phyloP scores from a whole-genome alignment of 2,888 invertebrate genomes.

The Pogonocherus hispidulus region DNA sequence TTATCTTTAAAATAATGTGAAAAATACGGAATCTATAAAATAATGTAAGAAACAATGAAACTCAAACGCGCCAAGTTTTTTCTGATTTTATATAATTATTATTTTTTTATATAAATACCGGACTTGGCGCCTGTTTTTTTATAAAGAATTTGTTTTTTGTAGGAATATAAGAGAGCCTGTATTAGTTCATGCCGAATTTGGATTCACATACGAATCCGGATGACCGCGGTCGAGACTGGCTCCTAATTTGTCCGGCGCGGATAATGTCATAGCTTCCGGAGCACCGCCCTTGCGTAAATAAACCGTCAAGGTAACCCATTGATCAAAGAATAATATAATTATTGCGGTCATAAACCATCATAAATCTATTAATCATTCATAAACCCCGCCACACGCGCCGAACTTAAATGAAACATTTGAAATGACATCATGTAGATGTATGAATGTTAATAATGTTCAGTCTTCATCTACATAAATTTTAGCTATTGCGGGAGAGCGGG shows the following conservation, averaged over 20 bases:
- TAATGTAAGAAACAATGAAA: too few relatives aligned
- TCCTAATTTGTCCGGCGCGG: slow-evolving; percentile 49
- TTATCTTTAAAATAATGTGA: too few relatives aligned
- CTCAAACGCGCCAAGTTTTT: too few relatives aligned
- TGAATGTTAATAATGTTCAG: not conserved
- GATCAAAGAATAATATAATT: slow-evolving; percentile 42
- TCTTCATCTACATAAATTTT: not conserved
- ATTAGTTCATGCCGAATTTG: too few relatives aligned
- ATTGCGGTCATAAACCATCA: slow-evolving; percentile 28
- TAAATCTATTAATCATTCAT: slow-evolving; percentile 15
- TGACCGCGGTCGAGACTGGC: slow-evolving; percentile 44
- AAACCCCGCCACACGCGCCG: not conserved
- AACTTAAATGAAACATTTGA: not conserved
- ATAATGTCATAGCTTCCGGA: slow-evolving; percentile 53
- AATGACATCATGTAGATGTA: not conserved
- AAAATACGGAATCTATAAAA: too few relatives aligned
- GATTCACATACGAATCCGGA: slow-evolving; percentile 40
- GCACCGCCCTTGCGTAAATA: slow-evolving; percentile 46
- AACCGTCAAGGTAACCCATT: slow-evolving; percentile 53
- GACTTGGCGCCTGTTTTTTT: too few relatives aligned
- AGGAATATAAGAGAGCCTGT: too few relatives aligned
- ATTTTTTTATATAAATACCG: too few relatives aligned
- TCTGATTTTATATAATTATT: too few relatives aligned
- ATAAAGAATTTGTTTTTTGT: too few relatives aligned
- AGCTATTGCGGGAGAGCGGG: too few relatives aligned